Evolutionary conservation across 2,888 invertebrate species (phyloP).

Genomic region (Elysia crispata): DNA sequence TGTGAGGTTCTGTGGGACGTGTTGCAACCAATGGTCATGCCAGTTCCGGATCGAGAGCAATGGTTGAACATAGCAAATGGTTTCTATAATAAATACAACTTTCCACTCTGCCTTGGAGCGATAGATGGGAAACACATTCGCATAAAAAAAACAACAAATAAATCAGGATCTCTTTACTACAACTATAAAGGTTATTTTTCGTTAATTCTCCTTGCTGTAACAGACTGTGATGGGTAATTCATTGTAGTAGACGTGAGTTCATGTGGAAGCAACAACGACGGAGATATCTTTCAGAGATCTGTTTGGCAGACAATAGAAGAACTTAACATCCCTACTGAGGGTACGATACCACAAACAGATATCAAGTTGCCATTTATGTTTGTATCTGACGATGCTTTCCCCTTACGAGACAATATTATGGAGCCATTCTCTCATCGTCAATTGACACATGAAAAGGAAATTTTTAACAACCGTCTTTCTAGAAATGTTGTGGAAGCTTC

Average conservation of each 20-base stretch:
- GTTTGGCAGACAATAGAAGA: conserved; percentile 21
- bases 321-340: conserved; percentile 16
- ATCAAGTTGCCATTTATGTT: conserved; percentile 21
- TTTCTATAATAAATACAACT: conserved; percentile 29
- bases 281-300: conserved; percentile 19
- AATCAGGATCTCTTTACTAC: conserved; percentile 46
- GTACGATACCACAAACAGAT: conserved; percentile 15
- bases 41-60: conserved; percentile 18
- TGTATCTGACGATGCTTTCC: conserved; percentile 16
- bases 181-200: conserved; percentile 42
- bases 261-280: conserved; percentile 24
- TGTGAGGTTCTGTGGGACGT: background rate
- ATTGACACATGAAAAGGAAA: conserved; percentile 29
- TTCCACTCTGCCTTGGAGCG: conserved; percentile 44
- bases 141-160: conserved; percentile 11
- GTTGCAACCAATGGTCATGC: conserved; percentile 18
- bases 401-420: conserved; percentile 25
- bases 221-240: conserved; percentile 47
- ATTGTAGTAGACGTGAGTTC: too few relatives aligned
- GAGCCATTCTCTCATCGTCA: conserved; percentile 15
- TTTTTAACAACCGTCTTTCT: conserved; percentile 2
- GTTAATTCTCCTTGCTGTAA: conserved; percentile 37
- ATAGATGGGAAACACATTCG: conserved; percentile 33
- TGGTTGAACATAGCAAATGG: conserved; percentile 19
- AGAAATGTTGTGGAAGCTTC: conserved; percentile 23